Evolutionary conservation across 2,888 invertebrate genomes (phyloP).

Genomic region (Cephus rjabovi): DNA sequence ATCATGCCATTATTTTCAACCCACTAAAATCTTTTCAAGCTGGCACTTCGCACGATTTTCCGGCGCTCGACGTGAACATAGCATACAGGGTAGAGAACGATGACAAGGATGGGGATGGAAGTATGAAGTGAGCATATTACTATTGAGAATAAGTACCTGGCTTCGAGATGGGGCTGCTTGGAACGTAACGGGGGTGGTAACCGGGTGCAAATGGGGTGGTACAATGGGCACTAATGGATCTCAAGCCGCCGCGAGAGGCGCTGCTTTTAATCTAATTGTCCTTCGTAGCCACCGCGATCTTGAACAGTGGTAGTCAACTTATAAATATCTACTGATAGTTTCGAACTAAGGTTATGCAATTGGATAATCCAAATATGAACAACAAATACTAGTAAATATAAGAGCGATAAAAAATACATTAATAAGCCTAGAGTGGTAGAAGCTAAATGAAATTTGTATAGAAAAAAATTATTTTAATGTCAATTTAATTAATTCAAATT

Average conservation of each 20-base stretch:
- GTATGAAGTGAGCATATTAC: slow-evolving; percentile 67
- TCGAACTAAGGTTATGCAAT: neutral
- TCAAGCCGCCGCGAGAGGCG: slow-evolving; percentile 66
- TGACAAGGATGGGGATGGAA: slow-evolving; percentile 43
- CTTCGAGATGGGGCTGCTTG: slow-evolving; percentile 58
- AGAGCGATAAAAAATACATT: neutral
- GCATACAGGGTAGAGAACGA: slow-evolving; percentile 19
- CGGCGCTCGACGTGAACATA: neutral
- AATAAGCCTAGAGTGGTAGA: neutral
- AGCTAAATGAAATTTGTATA: neutral
- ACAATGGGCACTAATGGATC: slow-evolving; percentile 67
- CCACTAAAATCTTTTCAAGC: slow-evolving; percentile 1
- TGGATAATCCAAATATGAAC: neutral
- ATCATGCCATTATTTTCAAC: neutral
- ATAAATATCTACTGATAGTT: neutral
- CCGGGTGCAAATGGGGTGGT: slow-evolving; percentile 64
- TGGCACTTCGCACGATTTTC: slow-evolving; percentile 3
- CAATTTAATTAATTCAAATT: neutral
- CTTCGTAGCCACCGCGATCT: slow-evolving; percentile 55
- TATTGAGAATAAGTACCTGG: slow-evolving; percentile 67
- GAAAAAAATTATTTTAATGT: neutral
- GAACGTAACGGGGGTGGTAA: slow-evolving; percentile 48
- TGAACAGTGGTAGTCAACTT: slow-evolving; percentile 43
- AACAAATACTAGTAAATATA: neutral
- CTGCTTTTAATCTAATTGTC: slow-evolving; percentile 68